Evolutionary conservation across 2,888 invertebrate genomes (phyloP).

Genomic region (Kryphioiulus occultus): DNA sequence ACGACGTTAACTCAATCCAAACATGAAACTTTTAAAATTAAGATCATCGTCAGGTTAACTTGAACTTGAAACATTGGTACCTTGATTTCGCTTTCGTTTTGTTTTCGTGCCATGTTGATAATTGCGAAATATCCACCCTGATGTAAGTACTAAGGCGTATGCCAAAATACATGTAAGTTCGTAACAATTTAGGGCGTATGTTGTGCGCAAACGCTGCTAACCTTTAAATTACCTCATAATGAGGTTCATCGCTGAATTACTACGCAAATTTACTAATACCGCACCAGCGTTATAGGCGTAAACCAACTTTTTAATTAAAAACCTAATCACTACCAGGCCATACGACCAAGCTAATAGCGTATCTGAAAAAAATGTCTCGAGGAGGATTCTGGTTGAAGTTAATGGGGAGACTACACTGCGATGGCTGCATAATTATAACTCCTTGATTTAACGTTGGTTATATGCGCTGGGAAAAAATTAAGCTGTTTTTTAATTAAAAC

Average conservation of each 20-base stretch:
- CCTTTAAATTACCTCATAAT: slow-evolving; percentile 26
- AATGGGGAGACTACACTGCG: neutral
- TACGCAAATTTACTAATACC: slow-evolving; percentile 30
- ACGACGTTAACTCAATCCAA: too few species aligned
- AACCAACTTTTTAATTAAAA: slow-evolving; percentile 29
- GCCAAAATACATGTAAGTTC: neutral
- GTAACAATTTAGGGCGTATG: neutral
- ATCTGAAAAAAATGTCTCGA: neutral
- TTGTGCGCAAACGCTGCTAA: neutral
- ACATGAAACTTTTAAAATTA: too few species aligned
- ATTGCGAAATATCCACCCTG: neutral
- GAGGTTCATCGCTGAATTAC: slow-evolving; percentile 25
- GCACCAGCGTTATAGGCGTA: slow-evolving; percentile 12
- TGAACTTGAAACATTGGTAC: neutral
- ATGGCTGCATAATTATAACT: slow-evolving; percentile 10
- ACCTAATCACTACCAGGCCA: neutral
- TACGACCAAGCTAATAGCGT: neutral
- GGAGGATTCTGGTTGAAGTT: neutral
- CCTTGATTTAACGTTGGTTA: slow-evolving; percentile 18
- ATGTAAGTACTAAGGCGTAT: neutral
- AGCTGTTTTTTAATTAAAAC: slow-evolving; percentile 20
- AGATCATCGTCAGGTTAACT: neutral
- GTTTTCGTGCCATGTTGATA: neutral
- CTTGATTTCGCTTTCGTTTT: neutral
- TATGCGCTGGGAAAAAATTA: neutral